Evolutionary conservation across 2,797 vertebrate species (phyloP), one percentile per base, ranked within the genome.

Genomic region (Orestias chungarensis): DNA sequence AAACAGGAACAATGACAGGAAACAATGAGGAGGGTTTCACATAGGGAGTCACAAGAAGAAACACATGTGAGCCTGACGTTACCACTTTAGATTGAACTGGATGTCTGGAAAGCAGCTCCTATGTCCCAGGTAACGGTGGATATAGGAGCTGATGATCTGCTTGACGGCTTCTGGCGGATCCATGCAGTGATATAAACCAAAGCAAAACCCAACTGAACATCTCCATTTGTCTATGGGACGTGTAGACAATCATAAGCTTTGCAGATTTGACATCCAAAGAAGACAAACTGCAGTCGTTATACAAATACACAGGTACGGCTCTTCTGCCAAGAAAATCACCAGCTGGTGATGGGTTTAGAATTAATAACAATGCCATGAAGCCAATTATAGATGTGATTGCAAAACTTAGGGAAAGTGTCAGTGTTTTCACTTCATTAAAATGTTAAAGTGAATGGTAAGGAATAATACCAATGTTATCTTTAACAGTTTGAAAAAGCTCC

Each of bases 391-490:
- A n/a, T 40, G 3, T 38, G 57, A 61, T 2, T 23, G 31, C 20
- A 38, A 12, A 12, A 23, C n/a, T 38, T n/a, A 61, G 38, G 33
- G 18, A 23, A 38, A 35, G 18, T n/a, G n/a, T n/a, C 31, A 23
- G 33, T 17, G 9, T 61, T 23, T 61, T 61, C 5, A 25, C 23
- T 40, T 40, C 2, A 40, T 62, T 25, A 40, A 40, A 15, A 40
- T 0, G n/a, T 8, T 27, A 66, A 52, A 59, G 50, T 44, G 43
- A 64, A 8, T 10, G 11, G n/a, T 27, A 23, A 25, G 25, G 1
- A 64, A 27, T 59, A 64, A 72, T 55, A 40, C 71, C 31, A 20
- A 0, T 4, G 18, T 50, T 73, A 31, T 29, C 52, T 76, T n/a
- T 46, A 65, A 70, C 43, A 73, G 69, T 31, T 31, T 27, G 33